Evolutionary conservation across 2,113 vertebrate species (phyloP).

Genomic region (Strix aluco): DNA sequence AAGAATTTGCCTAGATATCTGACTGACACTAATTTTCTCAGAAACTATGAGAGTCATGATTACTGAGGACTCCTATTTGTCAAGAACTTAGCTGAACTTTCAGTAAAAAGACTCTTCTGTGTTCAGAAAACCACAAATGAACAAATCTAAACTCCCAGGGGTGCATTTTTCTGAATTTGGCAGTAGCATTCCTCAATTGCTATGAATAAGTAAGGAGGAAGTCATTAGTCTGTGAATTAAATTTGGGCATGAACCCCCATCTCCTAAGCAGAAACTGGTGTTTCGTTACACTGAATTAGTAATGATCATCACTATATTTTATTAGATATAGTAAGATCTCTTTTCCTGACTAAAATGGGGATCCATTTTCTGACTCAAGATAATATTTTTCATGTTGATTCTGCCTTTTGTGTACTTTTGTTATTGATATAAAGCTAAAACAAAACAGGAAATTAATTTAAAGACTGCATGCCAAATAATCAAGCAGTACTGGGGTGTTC

Average conservation of each 20-base stretch:
- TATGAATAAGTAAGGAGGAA: conserved; percentile 6
- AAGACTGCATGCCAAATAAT: neutral
- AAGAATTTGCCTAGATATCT: neutral
- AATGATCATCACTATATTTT: neutral
- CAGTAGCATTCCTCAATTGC: neutral
- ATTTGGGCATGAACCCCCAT: neutral
- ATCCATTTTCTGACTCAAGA: conserved; percentile 18
- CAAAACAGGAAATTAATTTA: neutral
- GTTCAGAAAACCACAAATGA: neutral
- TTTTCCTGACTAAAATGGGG: conserved; percentile 38
- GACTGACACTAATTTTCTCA: neutral
- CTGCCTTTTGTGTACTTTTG: neutral
- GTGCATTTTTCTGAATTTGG: neutral
- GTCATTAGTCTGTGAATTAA: conserved; percentile 44
- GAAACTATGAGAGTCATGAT: neutral
- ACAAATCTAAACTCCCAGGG: neutral
- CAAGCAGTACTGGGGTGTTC: neutral
- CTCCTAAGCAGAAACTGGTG: neutral
- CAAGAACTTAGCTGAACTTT: neutral
- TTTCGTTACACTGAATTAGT: neutral
- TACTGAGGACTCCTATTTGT: neutral
- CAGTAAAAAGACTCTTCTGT: neutral
- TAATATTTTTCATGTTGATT: neutral
- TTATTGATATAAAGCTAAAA: neutral
- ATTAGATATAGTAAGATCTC: neutral